phyloP scores from a whole-genome alignment of 2,113 vertebrate genomes.

The Microcebus tavaratra region DNA sequence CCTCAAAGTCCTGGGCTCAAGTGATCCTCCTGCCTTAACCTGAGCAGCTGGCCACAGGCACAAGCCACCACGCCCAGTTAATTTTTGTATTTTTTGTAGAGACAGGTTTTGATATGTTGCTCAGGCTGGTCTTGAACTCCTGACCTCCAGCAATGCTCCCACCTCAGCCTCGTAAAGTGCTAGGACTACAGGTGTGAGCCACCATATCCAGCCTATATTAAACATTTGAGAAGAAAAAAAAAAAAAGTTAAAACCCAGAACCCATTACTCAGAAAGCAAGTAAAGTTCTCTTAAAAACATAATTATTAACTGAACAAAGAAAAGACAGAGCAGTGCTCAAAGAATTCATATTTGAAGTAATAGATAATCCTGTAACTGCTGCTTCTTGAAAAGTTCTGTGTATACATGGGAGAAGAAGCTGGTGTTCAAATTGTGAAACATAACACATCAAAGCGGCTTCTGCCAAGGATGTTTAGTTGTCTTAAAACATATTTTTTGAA shows the following conservation, averaged over 20 bases:
- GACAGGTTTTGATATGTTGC: no score
- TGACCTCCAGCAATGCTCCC: no score
- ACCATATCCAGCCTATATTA: not conserved
- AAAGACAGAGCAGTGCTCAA: slow-evolving; percentile 61
- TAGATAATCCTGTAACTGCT: slow-evolving; percentile 84
- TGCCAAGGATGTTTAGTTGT: slow-evolving; percentile 61
- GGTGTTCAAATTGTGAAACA: slow-evolving; percentile 74
- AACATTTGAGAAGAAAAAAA: not conserved
- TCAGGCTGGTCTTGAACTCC: no score
- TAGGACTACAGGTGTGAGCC: no score
- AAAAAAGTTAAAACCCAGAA: not conserved
- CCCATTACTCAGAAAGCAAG: slow-evolving; percentile 22
- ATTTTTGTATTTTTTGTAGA: no score
- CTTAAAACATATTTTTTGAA: slow-evolving; percentile 50
- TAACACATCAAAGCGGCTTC: slow-evolving; percentile 77
- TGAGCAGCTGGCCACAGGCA: no score
- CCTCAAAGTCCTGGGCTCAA: no score
- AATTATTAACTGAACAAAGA: slow-evolving; percentile 78
- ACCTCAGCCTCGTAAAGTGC: no score
- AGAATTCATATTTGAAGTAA: slow-evolving; percentile 80
- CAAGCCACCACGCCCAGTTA: no score
- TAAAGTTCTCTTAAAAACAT: slow-evolving; percentile 67
- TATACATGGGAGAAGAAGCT: slow-evolving; percentile 54
- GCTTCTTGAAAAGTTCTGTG: slow-evolving; percentile 75
- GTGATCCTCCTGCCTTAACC: no score